Conservation (phyloP, 2,797 vertebrate genomes). For the Lates japonicus region DNA sequence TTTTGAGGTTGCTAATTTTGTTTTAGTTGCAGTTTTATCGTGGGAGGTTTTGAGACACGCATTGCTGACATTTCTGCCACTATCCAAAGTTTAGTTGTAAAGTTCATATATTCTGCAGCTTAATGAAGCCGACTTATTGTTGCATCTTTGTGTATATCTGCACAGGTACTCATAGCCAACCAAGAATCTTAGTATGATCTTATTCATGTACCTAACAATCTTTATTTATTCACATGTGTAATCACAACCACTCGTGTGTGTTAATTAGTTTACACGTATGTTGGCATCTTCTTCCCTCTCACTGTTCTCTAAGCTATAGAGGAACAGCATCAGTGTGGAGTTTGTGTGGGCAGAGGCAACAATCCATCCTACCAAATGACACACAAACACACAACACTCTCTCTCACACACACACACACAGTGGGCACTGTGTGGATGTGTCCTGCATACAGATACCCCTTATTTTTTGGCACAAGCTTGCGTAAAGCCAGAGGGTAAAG, state of each 20-base stretch:
- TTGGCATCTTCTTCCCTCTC: slow-evolving; percentile 34
- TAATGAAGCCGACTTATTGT: too few species aligned
- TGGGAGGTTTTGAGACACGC: too few species aligned
- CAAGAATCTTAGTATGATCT: too few species aligned
- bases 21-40: too few species aligned
- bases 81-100: too few species aligned
- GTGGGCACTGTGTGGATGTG: slow-evolving; percentile 63
- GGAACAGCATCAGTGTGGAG: slow-evolving; percentile 39
- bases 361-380: slow-evolving; percentile 62
- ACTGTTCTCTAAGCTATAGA: slow-evolving; percentile 40
- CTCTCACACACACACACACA: slow-evolving; percentile 42
- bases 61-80: too few species aligned
- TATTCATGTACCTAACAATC: neutral
- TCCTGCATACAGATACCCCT: slow-evolving; percentile 71
- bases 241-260: neutral
- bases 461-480: slow-evolving; percentile 55
- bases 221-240: neutral
- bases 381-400: slow-evolving; percentile 46
- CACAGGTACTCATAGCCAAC: neutral
- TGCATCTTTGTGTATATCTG: too few species aligned
- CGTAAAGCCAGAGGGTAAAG: slow-evolving; percentile 60
- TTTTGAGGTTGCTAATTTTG: neutral
- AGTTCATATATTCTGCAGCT: too few species aligned
- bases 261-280: neutral
- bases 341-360: slow-evolving; percentile 68